These are phyloP conservation scores for Arrhamphus sclerolepis DNA, from an alignment of 2,797 vertebrate genomes.

Conservation along the genomic window DNA sequence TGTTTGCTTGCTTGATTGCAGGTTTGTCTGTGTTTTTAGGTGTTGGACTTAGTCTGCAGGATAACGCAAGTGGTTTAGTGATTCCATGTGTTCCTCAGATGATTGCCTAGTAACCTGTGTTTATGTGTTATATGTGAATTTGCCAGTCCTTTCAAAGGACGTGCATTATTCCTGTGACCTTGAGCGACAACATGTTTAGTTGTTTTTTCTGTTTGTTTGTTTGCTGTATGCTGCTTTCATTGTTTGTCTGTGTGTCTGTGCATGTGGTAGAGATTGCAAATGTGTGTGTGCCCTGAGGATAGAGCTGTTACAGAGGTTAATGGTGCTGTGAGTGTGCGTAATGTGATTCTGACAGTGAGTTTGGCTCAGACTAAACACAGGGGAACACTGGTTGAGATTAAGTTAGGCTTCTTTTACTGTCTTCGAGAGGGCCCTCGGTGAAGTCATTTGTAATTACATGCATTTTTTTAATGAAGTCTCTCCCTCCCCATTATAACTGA, in stretches of 20 bases:
- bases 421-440: constrained; percentile 71
- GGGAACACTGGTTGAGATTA: constrained; percentile 77
- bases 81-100: constrained; percentile 65
- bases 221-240: constrained; percentile 48
- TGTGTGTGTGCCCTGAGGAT: constrained; percentile 67
- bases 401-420: constrained; percentile 80
- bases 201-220: too few species aligned
- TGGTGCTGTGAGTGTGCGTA: constrained; percentile 83
- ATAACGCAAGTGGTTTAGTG: constrained; percentile 57
- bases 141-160: constrained; percentile 32
- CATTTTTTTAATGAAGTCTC: constrained; percentile 77
- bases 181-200: constrained; percentile 38
- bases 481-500: constrained; percentile 63
- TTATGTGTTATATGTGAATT: constrained; percentile 54
- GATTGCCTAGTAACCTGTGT: constrained; percentile 48
- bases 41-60: constrained; percentile 64
- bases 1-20: constrained; percentile 58
- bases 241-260: constrained; percentile 45
- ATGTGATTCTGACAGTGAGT: constrained; percentile 81
- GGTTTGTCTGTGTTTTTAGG: constrained; percentile 66
- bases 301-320: constrained; percentile 78
- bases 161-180: constrained; percentile 47
- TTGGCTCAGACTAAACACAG: constrained; percentile 75
- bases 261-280: constrained; percentile 18
- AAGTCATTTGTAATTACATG: constrained; percentile 81